Conservation (phyloP, 1,140 invertebrate species). For the Hylyphantes graminicola region DNA sequence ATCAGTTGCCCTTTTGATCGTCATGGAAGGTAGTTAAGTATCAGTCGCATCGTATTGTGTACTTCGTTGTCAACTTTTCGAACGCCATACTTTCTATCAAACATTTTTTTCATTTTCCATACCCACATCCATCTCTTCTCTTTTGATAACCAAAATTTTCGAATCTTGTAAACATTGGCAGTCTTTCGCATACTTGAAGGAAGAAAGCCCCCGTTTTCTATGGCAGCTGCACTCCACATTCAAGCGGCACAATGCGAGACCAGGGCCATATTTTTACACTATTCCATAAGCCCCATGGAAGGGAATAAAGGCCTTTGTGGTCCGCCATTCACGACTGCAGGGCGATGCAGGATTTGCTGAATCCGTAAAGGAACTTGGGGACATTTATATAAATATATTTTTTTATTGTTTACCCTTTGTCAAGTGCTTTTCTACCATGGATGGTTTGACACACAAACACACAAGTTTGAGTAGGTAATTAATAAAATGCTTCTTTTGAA, state of each 20-base stretch:
- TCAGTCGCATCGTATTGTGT: slow-evolving; percentile 40
- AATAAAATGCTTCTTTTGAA: no score
- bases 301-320: no score
- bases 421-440: neutral
- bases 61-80: slow-evolving; percentile 26
- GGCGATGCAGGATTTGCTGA: neutral
- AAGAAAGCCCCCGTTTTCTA: neutral
- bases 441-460: no score
- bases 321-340: no score
- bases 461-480: no score
- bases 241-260: neutral
- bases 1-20: slow-evolving; percentile 29
- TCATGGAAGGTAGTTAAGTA: slow-evolving; percentile 28
- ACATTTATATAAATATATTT: neutral
- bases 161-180: slow-evolving; percentile 49
- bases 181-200: slow-evolving; percentile 11
- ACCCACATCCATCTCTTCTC: neutral
- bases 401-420: neutral
- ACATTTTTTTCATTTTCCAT: slow-evolving; percentile 12
- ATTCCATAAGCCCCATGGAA: no score
- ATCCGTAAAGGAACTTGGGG: neutral
- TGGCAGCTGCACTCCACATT: slow-evolving; percentile 43
- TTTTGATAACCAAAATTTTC: slow-evolving; percentile 21
- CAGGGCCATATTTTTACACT: neutral
- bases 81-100: slow-evolving; percentile 19